Evolutionary conservation across 2,113 vertebrate species (phyloP), one percentile per base, ranked within the genome.

Genomic region (Nipponia nippon): DNA sequence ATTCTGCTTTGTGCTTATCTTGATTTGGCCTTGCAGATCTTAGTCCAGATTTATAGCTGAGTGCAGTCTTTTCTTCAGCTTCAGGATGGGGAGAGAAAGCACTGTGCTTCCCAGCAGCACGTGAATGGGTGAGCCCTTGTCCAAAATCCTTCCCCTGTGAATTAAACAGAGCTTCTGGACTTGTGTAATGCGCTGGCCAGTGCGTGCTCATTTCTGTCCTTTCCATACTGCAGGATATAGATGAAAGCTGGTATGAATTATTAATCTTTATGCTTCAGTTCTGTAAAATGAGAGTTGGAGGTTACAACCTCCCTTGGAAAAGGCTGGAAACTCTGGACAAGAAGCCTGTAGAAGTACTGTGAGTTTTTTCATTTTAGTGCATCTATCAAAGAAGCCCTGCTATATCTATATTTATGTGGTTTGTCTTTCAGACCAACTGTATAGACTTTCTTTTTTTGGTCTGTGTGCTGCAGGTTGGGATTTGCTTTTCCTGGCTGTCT

Each of bases 11-110:
- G 81, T 69, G 83, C 93, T 95, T 96, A 94, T 97, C 95, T 97
- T 96, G 96, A 96, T 96, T 93, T 95, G 87, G 93, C 91, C 91
- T 94, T 95, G 71, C 87, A 96, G 95, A 80, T 95, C 87, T 93
- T 87, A 85, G 95, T 97, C 97, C 94, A 95, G 94, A 96, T 94
- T 95, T 97, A 94, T 93, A 72, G 95, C 85, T 94, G 77, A 95
- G 61, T 0, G 1, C 44, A 87, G 34, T 42, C n/a, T 83, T 92
- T 78, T 79, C 73, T 89, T 92, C 67, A 76, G 42, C 52, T 92
- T 79, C 38, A 34, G 62, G 53, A 77, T 2, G 2, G 78, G 66
- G 75, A 94, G 58, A 78, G 87, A 83, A 95, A 88, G 70, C 22
- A 6, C 47, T 36, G 23, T 76, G 53, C 71, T 92, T 87, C 93